These are phyloP conservation scores for Taenaris catops DNA, from an alignment of 2,888 invertebrate species.

Conservation along the genomic window DNA sequence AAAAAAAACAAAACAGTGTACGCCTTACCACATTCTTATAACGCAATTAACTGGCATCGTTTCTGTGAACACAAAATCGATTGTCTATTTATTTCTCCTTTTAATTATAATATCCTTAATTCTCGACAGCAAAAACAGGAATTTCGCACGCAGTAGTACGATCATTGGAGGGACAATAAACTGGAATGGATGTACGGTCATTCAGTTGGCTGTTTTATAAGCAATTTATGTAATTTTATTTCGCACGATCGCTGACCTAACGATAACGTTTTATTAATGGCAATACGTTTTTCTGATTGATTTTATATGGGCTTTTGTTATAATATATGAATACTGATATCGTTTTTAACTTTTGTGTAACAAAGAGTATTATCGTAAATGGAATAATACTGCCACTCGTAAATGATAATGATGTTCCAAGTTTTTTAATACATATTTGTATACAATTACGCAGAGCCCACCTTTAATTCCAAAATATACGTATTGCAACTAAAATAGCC, in stretches of 20 bases:
- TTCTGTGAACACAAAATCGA: too few species aligned
- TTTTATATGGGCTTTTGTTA: constrained; percentile 9
- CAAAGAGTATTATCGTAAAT: too few species aligned
- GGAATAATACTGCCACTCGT: too few species aligned
- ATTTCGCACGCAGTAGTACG: constrained; percentile 6
- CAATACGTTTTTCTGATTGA: constrained; percentile 14
- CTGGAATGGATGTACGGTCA: constrained; percentile 24
- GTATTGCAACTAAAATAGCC: too few species aligned
- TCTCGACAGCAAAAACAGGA: constrained; percentile 2
- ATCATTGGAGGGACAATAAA: constrained; percentile 28
- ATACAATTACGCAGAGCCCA: too few species aligned
- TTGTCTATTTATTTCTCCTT: too few species aligned
- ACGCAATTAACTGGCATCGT: too few species aligned
- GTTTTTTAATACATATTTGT: too few species aligned
- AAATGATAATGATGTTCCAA: too few species aligned
- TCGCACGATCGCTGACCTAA: constrained; percentile 23
- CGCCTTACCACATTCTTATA: too few species aligned
- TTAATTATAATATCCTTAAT: neutral
- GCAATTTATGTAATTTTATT: constrained; percentile 31
- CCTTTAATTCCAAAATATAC: too few species aligned
- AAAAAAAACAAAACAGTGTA: too few species aligned
- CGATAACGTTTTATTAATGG: constrained; percentile 15
- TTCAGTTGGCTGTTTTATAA: constrained; percentile 25
- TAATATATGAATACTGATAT: constrained; percentile 6
- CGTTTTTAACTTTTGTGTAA: constrained; percentile 1